Percentiles rank a stretch among this genome's conserved stretches.
Evolutionary conservation across 2,113 vertebrate species (phyloP).

Genomic region (Macrotus californicus): DNA sequence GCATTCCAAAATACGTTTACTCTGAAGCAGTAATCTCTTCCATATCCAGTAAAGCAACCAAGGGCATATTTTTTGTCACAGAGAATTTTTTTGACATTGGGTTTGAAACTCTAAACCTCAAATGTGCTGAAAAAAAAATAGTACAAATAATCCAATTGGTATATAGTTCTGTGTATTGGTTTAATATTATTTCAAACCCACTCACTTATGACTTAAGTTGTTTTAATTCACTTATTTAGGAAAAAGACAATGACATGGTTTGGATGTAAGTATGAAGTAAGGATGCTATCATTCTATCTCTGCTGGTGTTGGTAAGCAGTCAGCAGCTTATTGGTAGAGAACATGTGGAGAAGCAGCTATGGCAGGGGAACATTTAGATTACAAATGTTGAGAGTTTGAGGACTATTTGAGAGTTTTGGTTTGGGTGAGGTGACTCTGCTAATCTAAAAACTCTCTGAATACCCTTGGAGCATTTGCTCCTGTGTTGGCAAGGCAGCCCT

Average conservation of each 20-base stretch:
- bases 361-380: not conserved
- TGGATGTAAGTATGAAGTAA: not conserved
- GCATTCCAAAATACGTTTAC: slow-evolving; percentile 60
- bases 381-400: not conserved
- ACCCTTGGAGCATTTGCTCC: not conserved
- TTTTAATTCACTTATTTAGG: not conserved
- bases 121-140: not conserved
- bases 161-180: not conserved
- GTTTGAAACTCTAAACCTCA: slow-evolving; percentile 54
- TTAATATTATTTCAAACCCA: not conserved
- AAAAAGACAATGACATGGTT: not conserved
- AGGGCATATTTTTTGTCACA: not conserved
- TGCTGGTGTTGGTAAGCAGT: not conserved
- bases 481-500: not conserved
- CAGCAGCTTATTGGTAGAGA: not conserved
- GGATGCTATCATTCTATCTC: not conserved
- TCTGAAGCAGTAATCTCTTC: slow-evolving; percentile 35
- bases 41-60: not conserved
- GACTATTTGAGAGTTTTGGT: not conserved
- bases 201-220: not conserved
- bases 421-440: not conserved
- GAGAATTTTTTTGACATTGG: slow-evolving; percentile 22
- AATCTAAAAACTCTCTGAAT: not conserved
- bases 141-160: not conserved
- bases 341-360: not conserved